These are phyloP conservation scores for Drosophila yakuba DNA, from an alignment of 1,140 invertebrate genomes.

Conservation along the genomic window DNA sequence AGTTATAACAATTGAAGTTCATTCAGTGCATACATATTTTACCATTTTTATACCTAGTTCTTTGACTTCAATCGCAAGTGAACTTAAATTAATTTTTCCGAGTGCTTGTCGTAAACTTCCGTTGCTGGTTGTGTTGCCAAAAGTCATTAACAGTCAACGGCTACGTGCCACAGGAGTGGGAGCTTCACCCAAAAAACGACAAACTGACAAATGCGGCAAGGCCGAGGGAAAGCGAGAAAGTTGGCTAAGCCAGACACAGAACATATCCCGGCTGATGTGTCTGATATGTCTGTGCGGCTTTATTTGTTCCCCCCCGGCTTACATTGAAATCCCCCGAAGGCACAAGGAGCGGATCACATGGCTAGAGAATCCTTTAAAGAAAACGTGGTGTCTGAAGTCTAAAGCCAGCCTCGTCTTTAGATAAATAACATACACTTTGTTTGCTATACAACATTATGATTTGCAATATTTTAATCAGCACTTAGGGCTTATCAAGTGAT, in stretches of 20 bases:
- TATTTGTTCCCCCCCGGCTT: conserved; percentile 14
- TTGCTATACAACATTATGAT: no score
- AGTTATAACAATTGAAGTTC: no score
- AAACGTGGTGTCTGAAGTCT: background rate
- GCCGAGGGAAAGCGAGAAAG: conserved; percentile 5
- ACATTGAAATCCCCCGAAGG: background rate
- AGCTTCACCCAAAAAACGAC: conserved; percentile 19
- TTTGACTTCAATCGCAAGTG: background rate
- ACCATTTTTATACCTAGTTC: no score
- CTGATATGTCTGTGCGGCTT: conserved; percentile 26
- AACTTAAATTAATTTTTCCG: background rate
- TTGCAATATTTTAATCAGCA: background rate
- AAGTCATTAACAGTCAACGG: conserved; percentile 45
- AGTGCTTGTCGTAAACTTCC: conserved; percentile 30
- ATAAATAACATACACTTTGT: no score
- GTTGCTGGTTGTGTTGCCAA: conserved; percentile 38
- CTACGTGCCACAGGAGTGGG: conserved; percentile 18
- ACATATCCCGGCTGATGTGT: conserved; percentile 9
- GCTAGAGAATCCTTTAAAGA: background rate
- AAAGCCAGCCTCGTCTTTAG: no score
- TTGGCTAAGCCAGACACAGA: conserved; percentile 13
- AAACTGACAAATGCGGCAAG: conserved; percentile 38
- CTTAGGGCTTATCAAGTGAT: conserved; percentile 1
- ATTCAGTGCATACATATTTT: no score
- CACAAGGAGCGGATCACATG: background rate